These are phyloP conservation scores for Haemorhous mexicanus DNA, from an alignment of 2,113 vertebrate species.

Conservation along the genomic window DNA sequence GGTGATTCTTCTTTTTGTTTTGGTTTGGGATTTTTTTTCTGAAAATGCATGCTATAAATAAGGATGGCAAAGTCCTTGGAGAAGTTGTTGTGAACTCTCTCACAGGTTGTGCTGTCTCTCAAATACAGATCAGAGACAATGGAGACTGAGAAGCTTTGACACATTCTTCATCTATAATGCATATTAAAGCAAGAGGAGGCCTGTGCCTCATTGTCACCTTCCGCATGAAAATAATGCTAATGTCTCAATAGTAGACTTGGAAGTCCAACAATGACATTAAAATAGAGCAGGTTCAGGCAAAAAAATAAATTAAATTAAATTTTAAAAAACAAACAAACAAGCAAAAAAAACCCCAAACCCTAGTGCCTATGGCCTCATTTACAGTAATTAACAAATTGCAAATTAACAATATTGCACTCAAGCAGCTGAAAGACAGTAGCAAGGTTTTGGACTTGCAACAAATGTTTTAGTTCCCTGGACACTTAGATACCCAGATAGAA, in stretches of 20 bases:
- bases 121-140: background rate
- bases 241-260: background rate
- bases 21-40: background rate
- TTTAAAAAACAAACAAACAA: too few relatives aligned
- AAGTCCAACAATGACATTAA: background rate
- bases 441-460: background rate
- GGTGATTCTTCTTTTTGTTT: background rate
- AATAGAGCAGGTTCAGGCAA: background rate
- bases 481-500: fast-evolving
- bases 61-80: background rate
- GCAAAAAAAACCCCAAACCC: too few relatives aligned
- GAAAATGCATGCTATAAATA: background rate
- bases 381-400: background rate
- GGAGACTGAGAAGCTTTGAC: background rate
- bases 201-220: background rate
- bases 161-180: background rate
- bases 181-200: background rate
- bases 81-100: background rate
- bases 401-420: background rate
- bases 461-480: background rate
- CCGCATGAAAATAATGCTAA: background rate
- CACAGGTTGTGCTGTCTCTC: background rate
- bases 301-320: too few relatives aligned
- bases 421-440: background rate
- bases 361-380: background rate